Percentiles rank a stretch among this genome's conserved stretches.
Evolutionary conservation across 2,113 vertebrate species (phyloP).

Genomic region (Stegostoma tigrinum): DNA sequence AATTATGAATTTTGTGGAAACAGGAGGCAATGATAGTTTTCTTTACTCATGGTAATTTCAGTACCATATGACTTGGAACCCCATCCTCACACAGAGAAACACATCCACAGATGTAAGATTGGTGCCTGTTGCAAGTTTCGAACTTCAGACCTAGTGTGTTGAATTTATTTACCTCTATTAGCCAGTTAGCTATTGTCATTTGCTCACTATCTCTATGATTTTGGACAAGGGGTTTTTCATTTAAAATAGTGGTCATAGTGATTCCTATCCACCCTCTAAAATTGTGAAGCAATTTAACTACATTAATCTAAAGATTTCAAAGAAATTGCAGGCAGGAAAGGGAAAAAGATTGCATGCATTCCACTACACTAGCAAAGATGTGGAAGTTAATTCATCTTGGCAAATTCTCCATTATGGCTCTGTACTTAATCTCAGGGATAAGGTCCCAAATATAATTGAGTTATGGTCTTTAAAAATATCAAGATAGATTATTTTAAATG

Average conservation of each 20-base stretch:
- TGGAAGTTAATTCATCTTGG: neutral
- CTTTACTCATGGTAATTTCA: neutral
- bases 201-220: neutral
- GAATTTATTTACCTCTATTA: neutral
- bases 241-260: neutral
- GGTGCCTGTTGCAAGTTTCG: neutral
- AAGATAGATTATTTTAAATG: neutral
- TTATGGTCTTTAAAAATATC: neutral
- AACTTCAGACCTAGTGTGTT: neutral
- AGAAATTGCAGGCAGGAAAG: neutral
- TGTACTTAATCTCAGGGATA: neutral
- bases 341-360: neutral
- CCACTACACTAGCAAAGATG: neutral
- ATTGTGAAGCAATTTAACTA: neutral
- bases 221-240: neutral
- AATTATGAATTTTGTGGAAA: slow-evolving; percentile 24
- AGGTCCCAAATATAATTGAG: neutral
- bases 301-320: neutral
- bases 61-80: neutral
- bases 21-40: neutral
- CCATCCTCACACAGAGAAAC: neutral
- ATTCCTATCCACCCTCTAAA: neutral
- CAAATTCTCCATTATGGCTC: neutral
- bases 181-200: neutral
- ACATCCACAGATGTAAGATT: neutral